A percentile compares a stretch with the other conserved stretches of the same genome.
Evolutionary conservation across 2,888 invertebrate genomes (phyloP).

Genomic region (Folsomia manolachei): DNA sequence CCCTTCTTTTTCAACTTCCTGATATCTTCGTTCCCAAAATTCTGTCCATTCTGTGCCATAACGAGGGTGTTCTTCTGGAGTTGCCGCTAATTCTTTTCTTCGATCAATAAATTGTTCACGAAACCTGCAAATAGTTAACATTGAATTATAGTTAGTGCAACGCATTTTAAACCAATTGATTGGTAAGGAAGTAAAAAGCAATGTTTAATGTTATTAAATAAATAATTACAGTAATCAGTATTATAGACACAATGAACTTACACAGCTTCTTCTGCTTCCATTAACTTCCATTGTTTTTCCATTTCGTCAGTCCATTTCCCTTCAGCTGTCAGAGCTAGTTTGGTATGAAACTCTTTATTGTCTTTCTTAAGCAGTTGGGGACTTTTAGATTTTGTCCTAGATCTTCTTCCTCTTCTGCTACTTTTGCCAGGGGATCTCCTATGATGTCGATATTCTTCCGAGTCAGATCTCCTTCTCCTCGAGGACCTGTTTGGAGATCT

Average conservation of each 20-base stretch:
- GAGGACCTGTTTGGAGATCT: slow-evolving; percentile 14
- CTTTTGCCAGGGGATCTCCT: slow-evolving; percentile 28
- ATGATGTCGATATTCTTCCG: background rate
- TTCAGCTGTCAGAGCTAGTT: slow-evolving; percentile 37
- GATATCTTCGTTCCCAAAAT: slow-evolving; percentile 48
- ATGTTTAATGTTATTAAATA: background rate
- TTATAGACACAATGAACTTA: slow-evolving; percentile 22
- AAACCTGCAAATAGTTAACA: slow-evolving; percentile 21
- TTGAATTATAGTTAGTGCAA: background rate
- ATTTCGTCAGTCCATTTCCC: slow-evolving; percentile 49
- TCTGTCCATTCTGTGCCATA: slow-evolving; percentile 45
- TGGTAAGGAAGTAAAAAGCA: background rate
- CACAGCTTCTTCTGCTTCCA: slow-evolving; percentile 46
- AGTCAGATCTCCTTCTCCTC: slow-evolving; percentile 26
- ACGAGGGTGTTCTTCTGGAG: slow-evolving; percentile 45
- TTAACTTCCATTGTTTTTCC: slow-evolving; percentile 44
- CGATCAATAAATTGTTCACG: slow-evolving; percentile 33
- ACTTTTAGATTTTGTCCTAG: slow-evolving; percentile 20
- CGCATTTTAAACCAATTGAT: background rate
- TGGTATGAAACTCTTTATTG: slow-evolving; percentile 42
- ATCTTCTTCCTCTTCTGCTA: slow-evolving; percentile 22
- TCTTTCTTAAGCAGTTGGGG: slow-evolving; percentile 22
- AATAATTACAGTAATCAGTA: background rate
- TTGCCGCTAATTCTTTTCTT: slow-evolving; percentile 20
- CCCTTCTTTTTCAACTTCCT: slow-evolving; percentile 40